A percentile compares a stretch with the other conserved stretches of the same genome.
phyloP scores from a whole-genome alignment of 1,140 invertebrate species.

The Ostrea edulis region DNA sequence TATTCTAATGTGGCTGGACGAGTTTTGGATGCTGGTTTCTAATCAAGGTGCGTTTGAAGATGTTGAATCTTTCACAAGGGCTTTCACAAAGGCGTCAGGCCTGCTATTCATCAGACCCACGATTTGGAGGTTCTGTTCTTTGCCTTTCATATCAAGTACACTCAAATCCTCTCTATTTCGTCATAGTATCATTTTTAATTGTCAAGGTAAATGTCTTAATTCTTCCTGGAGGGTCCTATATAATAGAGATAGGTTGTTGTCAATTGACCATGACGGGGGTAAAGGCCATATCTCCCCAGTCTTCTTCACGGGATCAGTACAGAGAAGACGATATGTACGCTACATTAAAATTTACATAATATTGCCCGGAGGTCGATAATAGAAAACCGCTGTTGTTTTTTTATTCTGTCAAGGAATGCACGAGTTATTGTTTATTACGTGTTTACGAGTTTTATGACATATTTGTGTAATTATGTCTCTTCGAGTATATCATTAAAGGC shows the following conservation, averaged over 20 bases:
- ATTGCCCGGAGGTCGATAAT: not conserved
- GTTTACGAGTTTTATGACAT: not conserved
- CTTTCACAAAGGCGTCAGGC: too few species aligned
- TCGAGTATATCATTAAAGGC: too few species aligned
- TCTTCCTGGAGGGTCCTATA: conserved; percentile 11
- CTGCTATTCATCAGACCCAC: too few species aligned
- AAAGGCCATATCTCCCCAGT: not conserved
- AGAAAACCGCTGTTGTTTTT: conserved; percentile 17
- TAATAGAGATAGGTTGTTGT: not conserved
- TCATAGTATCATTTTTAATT: too few species aligned
- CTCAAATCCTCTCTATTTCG: too few species aligned
- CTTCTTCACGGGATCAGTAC: not conserved
- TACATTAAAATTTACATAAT: not conserved
- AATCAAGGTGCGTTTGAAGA: too few species aligned
- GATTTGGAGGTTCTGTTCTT: too few species aligned
- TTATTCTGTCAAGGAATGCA: not conserved
- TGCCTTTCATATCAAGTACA: too few species aligned
- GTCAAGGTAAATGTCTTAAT: not conserved
- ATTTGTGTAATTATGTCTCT: not conserved
- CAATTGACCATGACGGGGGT: not conserved
- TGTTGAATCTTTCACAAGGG: too few species aligned
- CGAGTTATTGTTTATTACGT: not conserved
- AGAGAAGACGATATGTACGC: conserved; percentile 7
- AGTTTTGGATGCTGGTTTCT: too few species aligned
- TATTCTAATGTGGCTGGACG: too few species aligned